Conservation (phyloP, 2,113 vertebrate species). For the Pachyramphus minor region DNA sequence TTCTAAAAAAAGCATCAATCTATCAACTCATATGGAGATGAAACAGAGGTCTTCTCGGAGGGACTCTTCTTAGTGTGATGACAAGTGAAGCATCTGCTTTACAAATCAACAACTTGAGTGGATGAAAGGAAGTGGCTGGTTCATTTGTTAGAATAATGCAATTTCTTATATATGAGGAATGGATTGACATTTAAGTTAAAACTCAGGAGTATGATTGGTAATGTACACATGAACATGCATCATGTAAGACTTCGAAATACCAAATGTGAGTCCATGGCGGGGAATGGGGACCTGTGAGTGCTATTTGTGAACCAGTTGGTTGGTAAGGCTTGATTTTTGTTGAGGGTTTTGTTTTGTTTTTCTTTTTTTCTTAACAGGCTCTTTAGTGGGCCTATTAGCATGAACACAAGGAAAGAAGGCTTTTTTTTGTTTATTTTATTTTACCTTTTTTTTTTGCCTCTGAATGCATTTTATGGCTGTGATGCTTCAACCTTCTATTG, state of each 20-base stretch:
- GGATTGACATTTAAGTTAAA: background rate
- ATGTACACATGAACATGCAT: background rate
- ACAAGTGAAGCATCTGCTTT: background rate
- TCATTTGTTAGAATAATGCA: background rate
- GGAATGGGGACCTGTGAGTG: background rate
- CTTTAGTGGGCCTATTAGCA: background rate
- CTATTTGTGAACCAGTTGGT: background rate
- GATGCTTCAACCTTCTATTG: background rate
- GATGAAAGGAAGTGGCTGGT: background rate
- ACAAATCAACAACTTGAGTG: background rate
- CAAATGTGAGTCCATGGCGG: background rate
- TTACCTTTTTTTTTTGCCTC: background rate
- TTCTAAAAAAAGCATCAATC: background rate
- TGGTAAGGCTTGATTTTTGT: background rate
- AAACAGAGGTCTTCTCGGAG: background rate
- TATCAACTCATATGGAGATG: background rate
- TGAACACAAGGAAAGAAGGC: background rate
- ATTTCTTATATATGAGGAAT: background rate
- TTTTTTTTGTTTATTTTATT: background rate
- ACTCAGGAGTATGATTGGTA: background rate
- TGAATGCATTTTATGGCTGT: background rate
- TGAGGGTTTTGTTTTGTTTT: background rate
- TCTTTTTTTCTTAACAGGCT: background rate
- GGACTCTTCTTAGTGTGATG: background rate
- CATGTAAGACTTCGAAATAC: background rate